These are phyloP conservation scores for Agelaius tricolor DNA, from an alignment of 2,113 vertebrate genomes.

Conservation along the genomic window DNA sequence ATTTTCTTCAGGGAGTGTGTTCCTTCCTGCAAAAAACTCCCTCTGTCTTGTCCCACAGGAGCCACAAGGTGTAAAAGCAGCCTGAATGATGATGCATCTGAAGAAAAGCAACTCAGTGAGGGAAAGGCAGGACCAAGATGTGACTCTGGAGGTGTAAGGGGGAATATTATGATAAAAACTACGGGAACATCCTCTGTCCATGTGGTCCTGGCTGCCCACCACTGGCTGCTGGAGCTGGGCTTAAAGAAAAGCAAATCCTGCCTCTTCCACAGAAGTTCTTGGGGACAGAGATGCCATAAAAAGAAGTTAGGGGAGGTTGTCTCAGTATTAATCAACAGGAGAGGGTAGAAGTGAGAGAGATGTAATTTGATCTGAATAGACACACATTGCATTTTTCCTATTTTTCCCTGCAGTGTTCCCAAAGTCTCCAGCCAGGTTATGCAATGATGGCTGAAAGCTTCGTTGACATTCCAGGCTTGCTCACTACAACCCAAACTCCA, in stretches of 20 bases:
- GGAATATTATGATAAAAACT: not conserved
- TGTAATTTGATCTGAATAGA: not conserved
- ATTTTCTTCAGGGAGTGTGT: fast-evolving
- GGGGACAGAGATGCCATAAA: not conserved
- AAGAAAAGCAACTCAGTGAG: not conserved
- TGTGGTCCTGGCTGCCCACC: not conserved
- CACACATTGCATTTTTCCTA: not conserved
- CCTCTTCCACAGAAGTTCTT: not conserved
- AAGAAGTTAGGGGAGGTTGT: not conserved
- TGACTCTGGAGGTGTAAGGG: not conserved
- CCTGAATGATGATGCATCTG: too few relatives aligned
- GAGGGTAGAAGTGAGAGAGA: not conserved
- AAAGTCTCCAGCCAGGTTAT: not conserved
- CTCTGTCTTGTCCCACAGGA: not conserved
- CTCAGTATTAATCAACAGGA: not conserved
- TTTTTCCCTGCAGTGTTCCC: not conserved
- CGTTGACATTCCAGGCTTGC: not conserved
- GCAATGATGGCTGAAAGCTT: not conserved
- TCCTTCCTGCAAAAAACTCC: not conserved
- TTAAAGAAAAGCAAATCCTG: not conserved
- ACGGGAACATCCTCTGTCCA: not conserved
- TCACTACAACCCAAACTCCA: not conserved
- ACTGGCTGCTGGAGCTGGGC: not conserved
- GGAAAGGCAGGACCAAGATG: not conserved
- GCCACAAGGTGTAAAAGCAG: not conserved